Evolutionary conservation across 1,140 invertebrate species (phyloP).

Genomic region (Drosophila oshimai): DNA sequence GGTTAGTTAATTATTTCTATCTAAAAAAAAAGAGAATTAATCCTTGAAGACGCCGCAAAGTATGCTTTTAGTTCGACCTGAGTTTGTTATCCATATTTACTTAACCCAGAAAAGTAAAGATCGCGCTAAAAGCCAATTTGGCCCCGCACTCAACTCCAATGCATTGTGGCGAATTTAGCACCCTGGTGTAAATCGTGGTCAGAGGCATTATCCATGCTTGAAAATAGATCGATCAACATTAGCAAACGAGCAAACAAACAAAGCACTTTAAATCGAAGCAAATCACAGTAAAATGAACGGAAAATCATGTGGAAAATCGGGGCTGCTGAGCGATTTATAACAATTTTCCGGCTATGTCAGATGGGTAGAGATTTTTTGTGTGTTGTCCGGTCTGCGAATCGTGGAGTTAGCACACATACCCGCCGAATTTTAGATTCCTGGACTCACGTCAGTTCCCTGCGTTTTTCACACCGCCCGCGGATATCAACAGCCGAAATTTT

Average conservation of each 20-base stretch:
- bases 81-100: conserved; percentile 1
- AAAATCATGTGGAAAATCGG: neutral
- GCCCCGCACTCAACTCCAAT: conserved; percentile 26
- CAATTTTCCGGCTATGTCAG: neutral
- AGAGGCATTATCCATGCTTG: conserved; percentile 26
- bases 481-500: neutral
- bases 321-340: neutral
- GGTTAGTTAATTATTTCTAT: too few relatives aligned
- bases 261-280: conserved; percentile 14
- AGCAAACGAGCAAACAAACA: conserved; percentile 20
- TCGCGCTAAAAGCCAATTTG: conserved; percentile 51
- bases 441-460: neutral
- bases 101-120: conserved; percentile 13
- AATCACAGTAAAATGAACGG: neutral
- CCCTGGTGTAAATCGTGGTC: conserved; percentile 38
- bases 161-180: conserved; percentile 32
- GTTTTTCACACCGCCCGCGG: neutral
- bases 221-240: conserved; percentile 34
- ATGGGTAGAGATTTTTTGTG: neutral
- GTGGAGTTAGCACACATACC: neutral
- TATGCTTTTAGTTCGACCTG: conserved; percentile 12
- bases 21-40: too few relatives aligned
- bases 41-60: conserved; percentile 15
- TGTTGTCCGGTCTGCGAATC: neutral
- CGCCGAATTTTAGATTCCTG: neutral